Evolutionary conservation across 1,140 invertebrate species (phyloP), one percentile per base, ranked within the genome.

Genomic region (silkworm (Bombyx mori)): DNA sequence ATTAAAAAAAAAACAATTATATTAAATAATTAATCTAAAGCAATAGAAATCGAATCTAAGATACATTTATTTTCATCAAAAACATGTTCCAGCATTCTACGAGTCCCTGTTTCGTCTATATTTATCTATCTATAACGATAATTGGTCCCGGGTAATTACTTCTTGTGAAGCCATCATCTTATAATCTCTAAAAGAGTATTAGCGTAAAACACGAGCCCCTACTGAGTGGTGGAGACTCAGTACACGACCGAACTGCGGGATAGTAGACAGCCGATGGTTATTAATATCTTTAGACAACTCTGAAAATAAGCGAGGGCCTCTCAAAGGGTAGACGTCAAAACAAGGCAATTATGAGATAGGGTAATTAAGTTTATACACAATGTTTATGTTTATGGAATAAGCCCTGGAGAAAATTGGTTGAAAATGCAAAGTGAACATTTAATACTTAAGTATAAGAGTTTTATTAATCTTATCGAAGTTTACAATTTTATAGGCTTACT

Each of bases 251-350:
- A 64, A 60, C 62, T 72, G 75, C 60, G 72, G 71, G 68, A 71
- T 69, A 63, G 62, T 62, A 68, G 70, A 79, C 73, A 79, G 65
- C 65, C 67, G 64, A 78, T 75, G 77, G 73, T 82, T 86, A 86
- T 86, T 83, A 86, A 84, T 83, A 81, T 82, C 78, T 77, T 83
- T 78, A 75, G 69, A 80, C 66, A 69, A 74, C 67, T 81, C 75
- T 69, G 73, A 69, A 82, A 82, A 82, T 82, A 79, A 73, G 71
- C 77, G 75, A 70, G 69, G 66, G 67, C 65, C 71, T 68, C 71
- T 84, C 79, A 84, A 82, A 82, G 80, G 75, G 77, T 82, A 77
- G 69, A 82, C 81, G 71, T 86, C 79, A 84, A 82, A 86, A 86
- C 79, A 83, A 77, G 73, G 74, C 77, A 82, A 84, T 86, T 86